These are phyloP conservation scores for Imbricaverruca yamaguchii DNA, from an alignment of 2,888 invertebrate genomes.

Conservation along the genomic window DNA sequence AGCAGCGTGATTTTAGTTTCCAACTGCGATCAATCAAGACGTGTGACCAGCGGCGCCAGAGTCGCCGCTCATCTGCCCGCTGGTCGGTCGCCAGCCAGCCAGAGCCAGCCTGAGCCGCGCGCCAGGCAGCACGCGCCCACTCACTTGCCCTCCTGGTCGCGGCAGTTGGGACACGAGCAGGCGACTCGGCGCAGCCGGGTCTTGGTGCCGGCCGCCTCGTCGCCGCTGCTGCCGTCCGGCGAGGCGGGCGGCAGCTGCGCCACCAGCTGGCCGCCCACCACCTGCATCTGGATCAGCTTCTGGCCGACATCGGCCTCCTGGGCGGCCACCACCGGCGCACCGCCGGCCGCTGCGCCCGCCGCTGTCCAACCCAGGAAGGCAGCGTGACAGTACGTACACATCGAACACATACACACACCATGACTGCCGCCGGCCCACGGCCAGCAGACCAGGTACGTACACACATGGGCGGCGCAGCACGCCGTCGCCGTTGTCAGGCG, in stretches of 20 bases:
- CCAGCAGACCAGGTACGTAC: no score
- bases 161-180: conserved; percentile 96
- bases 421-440: no score
- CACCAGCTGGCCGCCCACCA: conserved; percentile 22
- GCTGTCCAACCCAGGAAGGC: not conserved
- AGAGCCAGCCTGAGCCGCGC: no score
- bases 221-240: conserved; percentile 20
- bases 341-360: not conserved
- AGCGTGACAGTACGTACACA: no score
- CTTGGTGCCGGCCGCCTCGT: conserved; percentile 38
- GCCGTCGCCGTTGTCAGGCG: no score
- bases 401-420: no score
- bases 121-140: not conserved
- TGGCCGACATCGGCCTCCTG: not conserved
- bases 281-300: conserved; percentile 22
- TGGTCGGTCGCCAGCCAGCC: no score
- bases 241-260: conserved; percentile 18
- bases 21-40: no score
- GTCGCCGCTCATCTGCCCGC: no score
- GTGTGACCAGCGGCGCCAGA: no score
- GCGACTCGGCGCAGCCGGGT: conserved; percentile 75
- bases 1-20: no score
- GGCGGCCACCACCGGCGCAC: not conserved
- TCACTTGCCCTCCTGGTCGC: conserved; percentile 58
- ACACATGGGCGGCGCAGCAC: no score